Evolutionary conservation across 2,888 invertebrate genomes (phyloP).

Genomic region (Dyspetes luteomarginatus): DNA sequence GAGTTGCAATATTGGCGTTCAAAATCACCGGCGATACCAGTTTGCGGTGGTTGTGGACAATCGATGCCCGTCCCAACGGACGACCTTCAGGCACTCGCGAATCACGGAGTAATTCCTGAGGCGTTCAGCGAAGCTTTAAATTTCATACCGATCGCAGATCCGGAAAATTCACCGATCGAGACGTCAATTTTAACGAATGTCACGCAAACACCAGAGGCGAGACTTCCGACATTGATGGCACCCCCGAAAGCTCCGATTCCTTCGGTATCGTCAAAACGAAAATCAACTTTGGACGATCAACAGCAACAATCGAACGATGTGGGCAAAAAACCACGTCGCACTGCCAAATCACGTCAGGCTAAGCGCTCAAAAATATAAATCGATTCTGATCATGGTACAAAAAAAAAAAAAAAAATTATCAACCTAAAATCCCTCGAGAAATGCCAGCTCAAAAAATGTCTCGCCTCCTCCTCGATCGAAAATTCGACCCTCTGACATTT

Average conservation of each 20-base stretch:
- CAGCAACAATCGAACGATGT: conserved; percentile 61
- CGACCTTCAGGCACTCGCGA: conserved; percentile 86
- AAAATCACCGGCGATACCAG: conserved; percentile 91
- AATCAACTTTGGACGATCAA: conserved; percentile 69
- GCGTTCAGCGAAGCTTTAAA: conserved; percentile 83
- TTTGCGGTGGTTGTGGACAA: conserved; percentile 90
- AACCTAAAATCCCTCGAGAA: conserved; percentile 65
- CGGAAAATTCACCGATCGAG: conserved; percentile 77
- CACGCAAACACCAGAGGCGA: conserved; percentile 56
- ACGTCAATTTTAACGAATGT: conserved; percentile 62
- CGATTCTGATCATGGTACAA: conserved; percentile 70
- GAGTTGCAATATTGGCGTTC: conserved; percentile 96
- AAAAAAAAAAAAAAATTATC: conserved; percentile 46
- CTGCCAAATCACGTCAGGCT: conserved; percentile 80
- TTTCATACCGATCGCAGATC: conserved; percentile 83
- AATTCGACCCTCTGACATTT: background rate
- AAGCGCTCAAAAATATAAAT: conserved; percentile 81
- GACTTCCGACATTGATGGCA: conserved; percentile 77
- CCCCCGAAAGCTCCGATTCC: conserved; percentile 79
- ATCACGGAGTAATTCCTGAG: conserved; percentile 86
- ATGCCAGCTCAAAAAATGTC: background rate
- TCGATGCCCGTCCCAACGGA: conserved; percentile 86
- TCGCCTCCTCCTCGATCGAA: background rate
- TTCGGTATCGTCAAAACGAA: conserved; percentile 78
- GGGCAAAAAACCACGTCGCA: conserved; percentile 76